Percentiles rank a stretch among this genome's conserved stretches.
These are phyloP conservation scores for Danio aesculapii DNA, from an alignment of 2,797 vertebrate genomes.

Conservation along the genomic window DNA sequence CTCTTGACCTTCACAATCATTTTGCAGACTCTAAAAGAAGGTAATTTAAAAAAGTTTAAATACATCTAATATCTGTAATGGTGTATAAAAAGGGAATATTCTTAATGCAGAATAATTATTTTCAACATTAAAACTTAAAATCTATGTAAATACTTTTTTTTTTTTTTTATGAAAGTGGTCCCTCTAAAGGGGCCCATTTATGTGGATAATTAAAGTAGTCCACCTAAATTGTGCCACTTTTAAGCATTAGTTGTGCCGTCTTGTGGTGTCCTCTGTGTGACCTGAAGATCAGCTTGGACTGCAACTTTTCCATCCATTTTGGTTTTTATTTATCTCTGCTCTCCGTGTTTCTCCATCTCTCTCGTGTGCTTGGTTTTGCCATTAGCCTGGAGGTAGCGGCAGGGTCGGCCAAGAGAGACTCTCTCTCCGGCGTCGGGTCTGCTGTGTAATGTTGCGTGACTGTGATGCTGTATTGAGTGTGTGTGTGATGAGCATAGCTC, in stretches of 20 bases:
- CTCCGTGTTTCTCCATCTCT: constrained; percentile 29
- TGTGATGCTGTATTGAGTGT: constrained; percentile 28
- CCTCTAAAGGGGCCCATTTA: neutral
- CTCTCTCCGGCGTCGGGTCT: constrained; percentile 38
- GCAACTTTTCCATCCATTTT: constrained; percentile 55
- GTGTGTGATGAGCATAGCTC: constrained; percentile 38
- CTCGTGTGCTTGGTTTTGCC: constrained; percentile 55
- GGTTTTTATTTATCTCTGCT: constrained; percentile 58
- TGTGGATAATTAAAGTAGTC: neutral
- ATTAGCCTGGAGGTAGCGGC: constrained; percentile 55
- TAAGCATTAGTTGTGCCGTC: too few species aligned
- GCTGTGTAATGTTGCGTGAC: constrained; percentile 50
- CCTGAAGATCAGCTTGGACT: constrained; percentile 48
- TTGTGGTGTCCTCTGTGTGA: constrained; percentile 50
- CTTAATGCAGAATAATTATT: too few species aligned
- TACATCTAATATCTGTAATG: too few species aligned
- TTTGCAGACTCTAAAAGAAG: too few species aligned
- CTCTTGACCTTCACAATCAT: neutral
- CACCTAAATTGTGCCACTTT: neutral
- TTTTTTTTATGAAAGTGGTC: neutral
- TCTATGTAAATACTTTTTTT: too few species aligned
- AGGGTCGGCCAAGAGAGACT: constrained; percentile 63
- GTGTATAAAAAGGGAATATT: too few species aligned
- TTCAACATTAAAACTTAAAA: too few species aligned
- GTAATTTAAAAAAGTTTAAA: too few species aligned